Conservation (phyloP, 1,140 invertebrate genomes). For the Caenorhabditis remanei region DNA sequence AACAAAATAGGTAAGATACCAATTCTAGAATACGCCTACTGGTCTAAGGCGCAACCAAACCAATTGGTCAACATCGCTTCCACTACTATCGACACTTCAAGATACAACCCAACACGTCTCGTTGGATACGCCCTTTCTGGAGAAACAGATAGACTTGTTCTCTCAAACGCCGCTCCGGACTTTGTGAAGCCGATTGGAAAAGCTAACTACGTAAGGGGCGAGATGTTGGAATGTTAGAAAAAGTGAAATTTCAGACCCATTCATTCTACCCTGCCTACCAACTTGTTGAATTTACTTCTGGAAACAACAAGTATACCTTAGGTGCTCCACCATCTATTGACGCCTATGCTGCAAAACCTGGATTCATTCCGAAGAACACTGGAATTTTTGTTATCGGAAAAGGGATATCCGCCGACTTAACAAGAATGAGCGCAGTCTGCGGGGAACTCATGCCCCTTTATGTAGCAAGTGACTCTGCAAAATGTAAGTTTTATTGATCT, state of each 20-base stretch:
- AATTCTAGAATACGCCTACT: slow-evolving; percentile 28
- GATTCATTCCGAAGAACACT: too few relatives aligned
- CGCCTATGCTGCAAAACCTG: too few relatives aligned
- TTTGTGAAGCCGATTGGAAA: slow-evolving; percentile 1
- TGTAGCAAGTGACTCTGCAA: too few relatives aligned
- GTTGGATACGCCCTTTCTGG: slow-evolving; percentile 20
- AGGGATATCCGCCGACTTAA: too few relatives aligned
- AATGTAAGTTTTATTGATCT: too few relatives aligned
- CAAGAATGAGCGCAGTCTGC: too few relatives aligned
- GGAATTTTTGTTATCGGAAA: too few relatives aligned
- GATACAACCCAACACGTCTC: slow-evolving; percentile 4
- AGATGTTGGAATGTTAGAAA: neutral
- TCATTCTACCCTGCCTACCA: neutral
- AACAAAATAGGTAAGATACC: neutral
- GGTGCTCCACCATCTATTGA: too few relatives aligned
- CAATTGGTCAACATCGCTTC: slow-evolving; percentile 3
- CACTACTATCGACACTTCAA: neutral
- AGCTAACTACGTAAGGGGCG: slow-evolving; percentile 11
- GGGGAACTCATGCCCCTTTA: too few relatives aligned
- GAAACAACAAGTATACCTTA: too few relatives aligned
- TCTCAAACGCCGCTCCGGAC: slow-evolving; percentile 9
- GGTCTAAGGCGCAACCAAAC: slow-evolving; percentile 3
- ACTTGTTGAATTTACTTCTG: too few relatives aligned
- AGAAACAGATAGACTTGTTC: slow-evolving; percentile 3
- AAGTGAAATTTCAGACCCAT: slow-evolving; percentile 3